These are phyloP conservation scores for Galemys pyrenaicus DNA, from an alignment of 2,113 vertebrate species.

Conservation along the genomic window DNA sequence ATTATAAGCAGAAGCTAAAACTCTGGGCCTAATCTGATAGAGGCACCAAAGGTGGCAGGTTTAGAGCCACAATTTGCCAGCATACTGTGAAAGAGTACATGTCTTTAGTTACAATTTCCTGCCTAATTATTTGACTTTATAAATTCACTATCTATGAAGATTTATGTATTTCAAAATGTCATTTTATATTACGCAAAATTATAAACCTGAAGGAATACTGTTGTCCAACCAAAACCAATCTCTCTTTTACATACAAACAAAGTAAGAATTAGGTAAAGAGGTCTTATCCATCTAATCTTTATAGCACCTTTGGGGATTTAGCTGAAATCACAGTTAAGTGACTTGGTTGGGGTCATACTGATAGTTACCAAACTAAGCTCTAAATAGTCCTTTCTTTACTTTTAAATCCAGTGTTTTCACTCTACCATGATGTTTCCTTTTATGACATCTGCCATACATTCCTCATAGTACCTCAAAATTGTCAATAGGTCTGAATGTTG, in stretches of 20 bases:
- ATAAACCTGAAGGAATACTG: background rate
- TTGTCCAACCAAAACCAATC: background rate
- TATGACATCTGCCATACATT: background rate
- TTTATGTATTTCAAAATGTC: background rate
- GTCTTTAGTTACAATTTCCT: constrained; percentile 22
- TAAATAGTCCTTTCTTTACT: background rate
- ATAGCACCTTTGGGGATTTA: background rate
- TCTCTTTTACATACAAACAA: background rate
- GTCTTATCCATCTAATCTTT: background rate
- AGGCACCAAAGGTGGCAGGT: background rate
- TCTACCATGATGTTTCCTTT: background rate
- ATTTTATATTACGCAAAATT: background rate
- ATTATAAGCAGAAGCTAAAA: constrained; percentile 6
- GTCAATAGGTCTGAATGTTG: background rate
- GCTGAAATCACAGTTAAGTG: background rate
- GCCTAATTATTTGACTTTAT: background rate
- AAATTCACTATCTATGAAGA: background rate
- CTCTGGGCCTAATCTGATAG: background rate
- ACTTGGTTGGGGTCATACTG: background rate
- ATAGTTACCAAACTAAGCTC: constrained; percentile 2
- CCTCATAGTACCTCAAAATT: background rate
- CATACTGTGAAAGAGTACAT: background rate
- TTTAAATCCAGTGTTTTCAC: constrained; percentile 15
- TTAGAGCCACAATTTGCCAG: background rate
- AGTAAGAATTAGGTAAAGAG: background rate